Base-by-base conservation (phyloP, 2,888 invertebrate species). In the Protonemura montana region DNA sequence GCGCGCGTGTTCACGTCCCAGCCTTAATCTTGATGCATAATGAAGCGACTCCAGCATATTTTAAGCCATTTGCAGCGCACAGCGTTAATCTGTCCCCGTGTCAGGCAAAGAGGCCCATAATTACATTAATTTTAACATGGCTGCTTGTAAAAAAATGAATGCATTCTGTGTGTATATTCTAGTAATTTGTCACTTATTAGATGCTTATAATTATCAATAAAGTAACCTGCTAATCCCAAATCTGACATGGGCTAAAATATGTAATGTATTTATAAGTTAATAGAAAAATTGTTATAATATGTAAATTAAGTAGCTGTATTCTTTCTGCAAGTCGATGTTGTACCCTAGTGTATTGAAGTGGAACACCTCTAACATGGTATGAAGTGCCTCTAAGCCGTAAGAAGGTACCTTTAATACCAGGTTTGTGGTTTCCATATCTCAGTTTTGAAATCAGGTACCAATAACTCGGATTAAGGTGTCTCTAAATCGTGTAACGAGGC, bases 311-410 rank as follows among this genome's bases (percentile, higher is more conserved):
- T 35, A 35, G 21, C 3, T 21, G 21, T 13, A 59, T 59, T 21
- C 16, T 59, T 59, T 59, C 59, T 59, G 59, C 59, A 59, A 59
- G 59, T 59, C 59, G 59, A 59, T 59, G 59, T 59, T 59, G 59
- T 59, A 2, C 3, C 16, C 59, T 21, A 59, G 59, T 21, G 13
- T 59, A 7, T 59, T 16, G 59, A 59, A 21, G 16, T 21, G 59
- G 16, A 35, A 10, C 35, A 35, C 35, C 35, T 35, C 5, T 35
- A 35, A 6, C 5, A 6, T 10, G 35, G 10, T 35, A 35, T 6
- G 35, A 35, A n/a, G n/a, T n/a, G n/a, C n/a, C n/a, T n/a, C n/a
- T n/a, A n/a, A n/a, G n/a, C n/a, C n/a, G n/a, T n/a, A n/a, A n/a
- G n/a, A n/a, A n/a, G n/a, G n/a, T n/a, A n/a, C n/a, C n/a, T n/a